Evolutionary conservation across 2,797 vertebrate species (phyloP).

Genomic region (Florisuga fusca): DNA sequence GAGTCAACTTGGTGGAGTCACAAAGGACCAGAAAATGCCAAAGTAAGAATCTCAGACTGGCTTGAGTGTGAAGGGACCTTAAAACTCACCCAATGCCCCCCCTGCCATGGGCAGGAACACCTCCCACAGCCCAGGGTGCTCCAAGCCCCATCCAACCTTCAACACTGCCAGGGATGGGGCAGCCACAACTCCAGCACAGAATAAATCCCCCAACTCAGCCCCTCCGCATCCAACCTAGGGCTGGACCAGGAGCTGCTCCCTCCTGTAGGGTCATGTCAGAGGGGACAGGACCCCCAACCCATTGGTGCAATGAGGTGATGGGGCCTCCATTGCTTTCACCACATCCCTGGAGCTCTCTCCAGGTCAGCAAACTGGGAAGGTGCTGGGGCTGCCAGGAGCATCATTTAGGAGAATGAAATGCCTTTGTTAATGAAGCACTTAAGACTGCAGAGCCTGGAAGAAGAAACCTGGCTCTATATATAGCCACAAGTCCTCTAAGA

Average conservation of each 20-base stretch:
- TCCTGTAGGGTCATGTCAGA: background rate
- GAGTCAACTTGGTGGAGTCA: background rate
- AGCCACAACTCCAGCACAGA: background rate
- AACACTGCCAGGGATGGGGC: too few relatives aligned
- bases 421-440: background rate
- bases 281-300: background rate
- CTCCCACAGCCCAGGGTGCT: too few relatives aligned
- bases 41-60: too few relatives aligned
- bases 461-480: background rate
- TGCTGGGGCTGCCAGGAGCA: background rate
- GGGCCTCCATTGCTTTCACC: fast-evolving
- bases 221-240: background rate
- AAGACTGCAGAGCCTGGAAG: background rate
- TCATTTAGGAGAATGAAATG: background rate
- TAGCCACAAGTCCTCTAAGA: background rate
- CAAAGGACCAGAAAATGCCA: background rate
- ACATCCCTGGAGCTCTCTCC: background rate
- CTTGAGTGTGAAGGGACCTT: too few relatives aligned
- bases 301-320: background rate
- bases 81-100: too few relatives aligned
- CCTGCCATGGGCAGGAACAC: too few relatives aligned
- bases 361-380: background rate
- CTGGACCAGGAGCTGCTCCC: background rate
- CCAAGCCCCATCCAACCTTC: too few relatives aligned
- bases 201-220: background rate